Evolutionary conservation across 2,797 vertebrate genomes (phyloP), one percentile per base, ranked within the genome.

Genomic region (Sternotherus odoratus): DNA sequence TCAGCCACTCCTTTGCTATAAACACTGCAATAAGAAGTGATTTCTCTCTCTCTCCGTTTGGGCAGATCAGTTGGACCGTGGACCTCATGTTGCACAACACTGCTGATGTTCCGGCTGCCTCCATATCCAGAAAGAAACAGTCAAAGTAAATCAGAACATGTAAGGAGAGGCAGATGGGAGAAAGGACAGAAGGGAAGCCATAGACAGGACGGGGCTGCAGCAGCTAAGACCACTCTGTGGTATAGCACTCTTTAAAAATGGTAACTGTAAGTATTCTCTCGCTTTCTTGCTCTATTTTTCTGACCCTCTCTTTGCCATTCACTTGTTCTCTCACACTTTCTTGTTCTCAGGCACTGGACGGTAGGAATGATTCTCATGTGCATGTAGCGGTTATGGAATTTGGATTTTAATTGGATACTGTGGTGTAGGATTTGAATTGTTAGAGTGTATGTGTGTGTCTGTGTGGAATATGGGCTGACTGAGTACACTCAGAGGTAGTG

Each of bases 391-490:
- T 48, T 3, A 13, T 48, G 57, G 63, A 60, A 1, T 10, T 46
- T 63, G 50, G n/a, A 3, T 2, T 43, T 30, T 3, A 17, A 30
- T 10, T 48, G 72, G 1, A 15, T 0, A 4, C n/a, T n/a, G 2
- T 2, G n/a, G 7, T 60, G 77, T 72, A 0, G 53, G 36, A 26
- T 48, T 48, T 75, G 43, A 75, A 75, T 28, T 46, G 24, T 53
- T 53, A 53, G 51, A 10, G 51, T 53, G 51, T 28, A 26, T 46
- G 9, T 72, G 11, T 26, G 26, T 43, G 43, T 43, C 43, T 43
- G 43, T 75, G 24, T 19, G 8, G 0, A 33, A 26, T 0, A 4
- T 8, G 2, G 0, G 0, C 5, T 0, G 0, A 3, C 36, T 4
- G 30, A 49, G 17, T 56, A n/a, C 4, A 0, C 39, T 75, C 8